A percentile compares a stretch with the other conserved stretches of the same genome.
These are phyloP conservation scores for Orientallactaga sibirica DNA, from an alignment of 2,797 vertebrate species.

Conservation along the genomic window DNA sequence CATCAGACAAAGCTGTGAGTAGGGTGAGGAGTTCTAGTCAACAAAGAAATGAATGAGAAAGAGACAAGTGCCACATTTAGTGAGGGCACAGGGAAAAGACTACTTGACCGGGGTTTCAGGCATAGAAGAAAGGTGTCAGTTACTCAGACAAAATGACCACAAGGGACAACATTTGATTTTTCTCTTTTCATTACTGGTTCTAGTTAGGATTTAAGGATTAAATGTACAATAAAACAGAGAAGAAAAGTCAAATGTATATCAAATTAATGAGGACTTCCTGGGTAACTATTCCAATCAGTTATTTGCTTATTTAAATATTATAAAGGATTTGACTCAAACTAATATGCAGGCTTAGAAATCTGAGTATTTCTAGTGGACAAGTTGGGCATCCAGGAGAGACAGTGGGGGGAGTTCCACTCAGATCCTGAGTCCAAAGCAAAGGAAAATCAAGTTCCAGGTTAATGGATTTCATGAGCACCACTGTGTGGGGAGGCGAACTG, in stretches of 20 bases:
- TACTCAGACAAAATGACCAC: background rate
- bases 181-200: background rate
- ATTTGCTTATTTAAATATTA: background rate
- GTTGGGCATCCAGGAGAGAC: background rate
- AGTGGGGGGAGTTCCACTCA: background rate
- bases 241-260: background rate
- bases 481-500: background rate
- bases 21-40: background rate
- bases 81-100: background rate
- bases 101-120: background rate
- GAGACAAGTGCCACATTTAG: background rate
- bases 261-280: background rate
- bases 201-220: background rate
- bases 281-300: background rate
- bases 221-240: background rate
- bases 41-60: background rate
- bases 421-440: background rate
- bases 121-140: background rate
- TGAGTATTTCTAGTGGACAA: background rate
- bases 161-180: background rate
- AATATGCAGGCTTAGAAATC: background rate
- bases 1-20: background rate
- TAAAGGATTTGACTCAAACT: background rate
- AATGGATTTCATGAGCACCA: background rate
- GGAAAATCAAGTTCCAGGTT: background rate